These are phyloP conservation scores for Grammomys dolichurus DNA, from an alignment of 2,113 vertebrate species.

Conservation along the genomic window DNA sequence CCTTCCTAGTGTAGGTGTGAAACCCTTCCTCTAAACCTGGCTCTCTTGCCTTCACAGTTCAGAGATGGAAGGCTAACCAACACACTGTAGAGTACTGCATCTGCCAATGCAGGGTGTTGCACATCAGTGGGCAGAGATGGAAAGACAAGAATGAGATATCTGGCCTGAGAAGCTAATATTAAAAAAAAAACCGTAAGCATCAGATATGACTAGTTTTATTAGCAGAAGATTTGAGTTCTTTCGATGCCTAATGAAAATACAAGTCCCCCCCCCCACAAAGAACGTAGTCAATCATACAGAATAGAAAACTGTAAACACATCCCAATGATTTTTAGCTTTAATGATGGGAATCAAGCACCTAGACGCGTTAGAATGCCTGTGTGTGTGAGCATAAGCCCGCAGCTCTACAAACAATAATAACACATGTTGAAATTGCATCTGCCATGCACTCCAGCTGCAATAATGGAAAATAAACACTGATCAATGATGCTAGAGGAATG, in stretches of 20 bases:
- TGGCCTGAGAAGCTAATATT: neutral
- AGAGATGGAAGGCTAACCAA: neutral
- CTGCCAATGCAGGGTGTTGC: neutral
- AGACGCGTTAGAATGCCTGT: neutral
- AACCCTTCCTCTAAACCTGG: neutral
- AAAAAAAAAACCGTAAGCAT: neutral
- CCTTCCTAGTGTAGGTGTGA: neutral
- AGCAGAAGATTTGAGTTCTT: neutral
- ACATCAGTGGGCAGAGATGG: neutral
- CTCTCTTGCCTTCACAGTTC: neutral
- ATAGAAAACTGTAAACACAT: constrained; percentile 28
- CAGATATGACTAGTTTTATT: neutral
- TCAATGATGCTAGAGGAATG: constrained; percentile 4
- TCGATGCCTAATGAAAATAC: neutral
- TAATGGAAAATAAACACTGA: constrained; percentile 51
- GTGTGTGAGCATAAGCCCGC: neutral
- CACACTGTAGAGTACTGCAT: fast-evolving
- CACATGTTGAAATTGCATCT: neutral
- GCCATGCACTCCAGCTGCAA: neutral
- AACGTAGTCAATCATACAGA: neutral
- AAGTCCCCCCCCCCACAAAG: neutral
- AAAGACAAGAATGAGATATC: neutral
- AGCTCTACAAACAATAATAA: neutral
- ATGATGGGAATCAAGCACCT: neutral
- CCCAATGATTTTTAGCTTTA: neutral